Conservation (phyloP, 2,797 vertebrate genomes). For the Oreochromis mossambicus region DNA sequence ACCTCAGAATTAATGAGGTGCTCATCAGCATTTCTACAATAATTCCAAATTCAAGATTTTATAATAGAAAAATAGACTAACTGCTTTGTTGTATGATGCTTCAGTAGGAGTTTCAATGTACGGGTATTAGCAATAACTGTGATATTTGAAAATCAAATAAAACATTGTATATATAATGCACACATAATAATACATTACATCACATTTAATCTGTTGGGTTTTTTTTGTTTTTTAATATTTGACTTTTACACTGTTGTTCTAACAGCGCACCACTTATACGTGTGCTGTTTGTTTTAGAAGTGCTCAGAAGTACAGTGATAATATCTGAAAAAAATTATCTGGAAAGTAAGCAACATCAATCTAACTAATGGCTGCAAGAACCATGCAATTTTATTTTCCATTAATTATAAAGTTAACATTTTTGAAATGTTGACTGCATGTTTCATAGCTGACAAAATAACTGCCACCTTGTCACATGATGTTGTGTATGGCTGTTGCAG, state of each 20-base stretch:
- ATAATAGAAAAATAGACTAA: not conserved
- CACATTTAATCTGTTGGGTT: rapidly evolving
- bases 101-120: not conserved
- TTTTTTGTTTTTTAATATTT: not conserved
- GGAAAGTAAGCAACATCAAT: not conserved
- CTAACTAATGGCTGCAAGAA: not conserved
- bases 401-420: not conserved
- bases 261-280: not conserved
- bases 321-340: not conserved
- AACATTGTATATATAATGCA: not conserved
- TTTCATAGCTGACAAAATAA: not conserved
- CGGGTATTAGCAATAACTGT: not conserved
- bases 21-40: not conserved
- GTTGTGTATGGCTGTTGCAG: not conserved
- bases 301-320: not conserved
- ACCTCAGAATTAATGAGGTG: not conserved
- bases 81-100: too few relatives aligned
- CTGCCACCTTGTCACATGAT: not conserved
- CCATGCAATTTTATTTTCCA: not conserved
- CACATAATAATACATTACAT: not conserved
- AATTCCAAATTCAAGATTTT: not conserved
- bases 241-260: not conserved
- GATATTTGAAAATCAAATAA: not conserved
- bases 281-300: not conserved
- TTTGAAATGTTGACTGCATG: not conserved